Percentiles rank a stretch among this genome's conserved stretches.
Evolutionary conservation across 1,140 invertebrate genomes (phyloP).

Genomic region (Hydropsyche tenuis): DNA sequence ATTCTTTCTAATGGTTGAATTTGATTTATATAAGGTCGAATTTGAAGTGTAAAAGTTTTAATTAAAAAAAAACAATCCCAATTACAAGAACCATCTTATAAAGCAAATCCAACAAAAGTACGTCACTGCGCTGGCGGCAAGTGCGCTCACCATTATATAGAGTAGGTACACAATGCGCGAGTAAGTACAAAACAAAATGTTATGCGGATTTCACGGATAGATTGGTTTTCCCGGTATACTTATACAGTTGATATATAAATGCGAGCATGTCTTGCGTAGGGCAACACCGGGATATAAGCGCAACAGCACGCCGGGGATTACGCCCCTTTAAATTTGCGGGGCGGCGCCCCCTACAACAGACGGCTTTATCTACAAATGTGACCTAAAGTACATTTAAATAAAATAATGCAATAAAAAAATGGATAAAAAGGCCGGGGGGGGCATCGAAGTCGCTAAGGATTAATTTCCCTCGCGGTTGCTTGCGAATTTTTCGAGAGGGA

Average conservation of each 20-base stretch:
- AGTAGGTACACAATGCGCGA: not conserved
- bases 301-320: constrained; percentile 32
- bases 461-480: constrained; percentile 17
- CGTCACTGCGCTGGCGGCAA: constrained; percentile 12
- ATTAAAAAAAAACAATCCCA: too few relatives aligned
- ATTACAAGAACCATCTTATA: too few relatives aligned
- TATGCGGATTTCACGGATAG: constrained; percentile 42
- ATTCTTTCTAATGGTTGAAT: too few relatives aligned
- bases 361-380: constrained; percentile 31
- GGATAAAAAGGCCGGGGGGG: not conserved
- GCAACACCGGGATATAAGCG: constrained; percentile 3
- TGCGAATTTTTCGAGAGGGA: not conserved
- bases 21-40: too few relatives aligned
- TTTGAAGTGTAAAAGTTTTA: too few relatives aligned
- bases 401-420: constrained; percentile 24
- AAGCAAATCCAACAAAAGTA: not conserved
- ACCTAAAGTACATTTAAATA: constrained; percentile 31
- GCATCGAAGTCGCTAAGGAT: not conserved
- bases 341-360: constrained; percentile 32
- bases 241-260: too few relatives aligned
- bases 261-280: constrained; percentile 31
- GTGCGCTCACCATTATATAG: constrained; percentile 9
- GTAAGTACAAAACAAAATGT: constrained; percentile 42
- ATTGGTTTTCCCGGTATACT: constrained; percentile 37
- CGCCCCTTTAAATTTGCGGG: constrained; percentile 40